phyloP scores from a whole-genome alignment of 2,888 invertebrate genomes.

The Cyclophora albipunctata region DNA sequence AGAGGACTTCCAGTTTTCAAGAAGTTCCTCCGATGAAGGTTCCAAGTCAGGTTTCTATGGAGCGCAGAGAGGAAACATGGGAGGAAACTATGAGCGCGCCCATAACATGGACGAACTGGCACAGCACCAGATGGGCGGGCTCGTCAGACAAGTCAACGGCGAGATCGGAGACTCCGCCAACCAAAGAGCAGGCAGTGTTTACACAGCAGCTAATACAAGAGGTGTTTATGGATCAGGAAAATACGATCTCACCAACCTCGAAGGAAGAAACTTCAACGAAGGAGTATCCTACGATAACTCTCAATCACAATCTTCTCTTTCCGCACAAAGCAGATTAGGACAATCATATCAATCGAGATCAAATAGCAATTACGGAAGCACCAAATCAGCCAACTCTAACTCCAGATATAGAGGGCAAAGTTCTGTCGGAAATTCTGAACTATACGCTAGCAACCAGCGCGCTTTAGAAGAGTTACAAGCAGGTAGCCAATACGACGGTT shows the following conservation, averaged over 20 bases:
- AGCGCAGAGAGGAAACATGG: constrained; percentile 70
- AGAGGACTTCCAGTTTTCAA: constrained; percentile 66
- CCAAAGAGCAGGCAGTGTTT: constrained; percentile 54
- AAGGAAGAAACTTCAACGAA: constrained; percentile 61
- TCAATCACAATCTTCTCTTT: constrained; percentile 32
- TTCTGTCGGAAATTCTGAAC: constrained; percentile 20
- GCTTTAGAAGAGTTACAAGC: constrained; percentile 28
- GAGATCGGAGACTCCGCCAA: constrained; percentile 59
- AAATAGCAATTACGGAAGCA: constrained; percentile 24
- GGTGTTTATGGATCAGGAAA: constrained; percentile 57
- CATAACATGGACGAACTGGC: constrained; percentile 68
- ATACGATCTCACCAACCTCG: constrained; percentile 51
- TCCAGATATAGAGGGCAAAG: constrained; percentile 27
- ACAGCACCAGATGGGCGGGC: constrained; percentile 64
- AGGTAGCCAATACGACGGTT: constrained; percentile 18
- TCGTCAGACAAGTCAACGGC: constrained; percentile 56
- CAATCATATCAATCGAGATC: constrained; percentile 15
- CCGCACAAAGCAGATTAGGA: constrained; percentile 11
- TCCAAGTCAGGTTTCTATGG: constrained; percentile 61
- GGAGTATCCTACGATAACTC: constrained; percentile 27
- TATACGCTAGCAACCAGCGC: constrained; percentile 34
- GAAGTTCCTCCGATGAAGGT: constrained; percentile 68
- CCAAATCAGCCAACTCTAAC: constrained; percentile 24
- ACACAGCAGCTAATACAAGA: constrained; percentile 56
- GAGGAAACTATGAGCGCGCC: constrained; percentile 65